Conservation (phyloP, 2,113 vertebrate species). For the Castor canadensis region DNA sequence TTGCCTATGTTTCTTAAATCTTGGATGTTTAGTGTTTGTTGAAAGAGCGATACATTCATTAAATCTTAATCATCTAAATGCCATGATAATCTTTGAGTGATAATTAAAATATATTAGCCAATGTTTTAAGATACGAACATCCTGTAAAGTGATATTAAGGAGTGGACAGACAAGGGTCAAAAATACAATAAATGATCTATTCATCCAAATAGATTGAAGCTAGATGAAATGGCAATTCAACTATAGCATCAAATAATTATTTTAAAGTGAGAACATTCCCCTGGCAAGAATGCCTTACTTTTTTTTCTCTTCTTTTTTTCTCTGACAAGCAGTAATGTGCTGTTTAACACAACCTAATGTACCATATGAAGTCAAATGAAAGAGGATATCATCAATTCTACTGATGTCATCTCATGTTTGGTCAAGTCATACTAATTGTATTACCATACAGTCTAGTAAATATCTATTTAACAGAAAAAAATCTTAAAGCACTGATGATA, state of each 20-base stretch:
- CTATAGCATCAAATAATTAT: background rate
- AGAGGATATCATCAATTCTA: background rate
- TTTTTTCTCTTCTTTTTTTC: background rate
- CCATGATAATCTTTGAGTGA: background rate
- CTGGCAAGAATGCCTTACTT: background rate
- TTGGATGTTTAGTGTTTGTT: background rate
- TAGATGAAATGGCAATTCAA: constrained; percentile 9
- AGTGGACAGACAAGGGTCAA: background rate
- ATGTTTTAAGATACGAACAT: background rate
- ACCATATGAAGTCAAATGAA: background rate
- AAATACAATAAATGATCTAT: constrained; percentile 25
- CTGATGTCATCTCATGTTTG: background rate
- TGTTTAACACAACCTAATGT: background rate
- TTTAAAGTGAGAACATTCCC: background rate
- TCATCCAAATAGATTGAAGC: background rate
- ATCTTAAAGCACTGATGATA: background rate
- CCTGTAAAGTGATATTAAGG: background rate
- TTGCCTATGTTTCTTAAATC: constrained; percentile 12
- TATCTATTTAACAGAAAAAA: background rate
- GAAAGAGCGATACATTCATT: background rate
- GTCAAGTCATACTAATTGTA: background rate
- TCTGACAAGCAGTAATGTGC: background rate
- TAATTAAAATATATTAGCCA: background rate
- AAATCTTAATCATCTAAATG: background rate
- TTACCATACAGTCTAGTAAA: background rate